Evolutionary conservation across 2,888 invertebrate species (phyloP), one percentile per base, ranked within the genome.

Genomic region (Busseola fusca): DNA sequence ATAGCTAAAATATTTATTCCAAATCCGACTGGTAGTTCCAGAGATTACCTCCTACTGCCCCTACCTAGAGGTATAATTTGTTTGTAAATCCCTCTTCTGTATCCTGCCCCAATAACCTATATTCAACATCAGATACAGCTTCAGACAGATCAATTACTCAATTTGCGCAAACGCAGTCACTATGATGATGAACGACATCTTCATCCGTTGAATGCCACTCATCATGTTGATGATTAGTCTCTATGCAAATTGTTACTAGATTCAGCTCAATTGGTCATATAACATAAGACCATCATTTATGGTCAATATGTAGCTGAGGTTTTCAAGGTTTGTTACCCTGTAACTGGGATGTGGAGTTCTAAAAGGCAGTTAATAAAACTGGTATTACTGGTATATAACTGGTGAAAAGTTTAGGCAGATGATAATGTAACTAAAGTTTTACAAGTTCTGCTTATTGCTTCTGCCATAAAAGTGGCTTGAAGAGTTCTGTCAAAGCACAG

Each of bases 101-200:
- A 18, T 68, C 30, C 62, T 45, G 62, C 37, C 10, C 64, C 50
- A 45, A 70, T 78, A 78, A 71, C 70, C 78, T 64, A 78, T 57
- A 71, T 78, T 60, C 40, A 34, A 40, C 30, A 52, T 10, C 27
- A 52, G 14, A 30, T 56, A 52, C 30, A 40, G n/a, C 54, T 40
- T 21, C 45, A 66, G 60, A 67, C 27, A n/a, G 45, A 58, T 72
- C 62, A 21, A 76, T 79, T 79, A 76, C 75, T 59, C 68, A 79
- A 76, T 74, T 76, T 68, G 66, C 48, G 1, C 30, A 72, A 76
- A 78, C 69, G 40, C 18, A 73, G 27, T 37, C 68, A 30, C 56
- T 64, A 25, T 48, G 50, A 83, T 76, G 76, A 83, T 82, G 78
- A 84, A 71, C 73, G 83, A 76, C 74, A 60, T 65, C 69, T 48